phyloP scores from a whole-genome alignment of 2,797 vertebrate genomes.

The Antennarius maculatus region DNA sequence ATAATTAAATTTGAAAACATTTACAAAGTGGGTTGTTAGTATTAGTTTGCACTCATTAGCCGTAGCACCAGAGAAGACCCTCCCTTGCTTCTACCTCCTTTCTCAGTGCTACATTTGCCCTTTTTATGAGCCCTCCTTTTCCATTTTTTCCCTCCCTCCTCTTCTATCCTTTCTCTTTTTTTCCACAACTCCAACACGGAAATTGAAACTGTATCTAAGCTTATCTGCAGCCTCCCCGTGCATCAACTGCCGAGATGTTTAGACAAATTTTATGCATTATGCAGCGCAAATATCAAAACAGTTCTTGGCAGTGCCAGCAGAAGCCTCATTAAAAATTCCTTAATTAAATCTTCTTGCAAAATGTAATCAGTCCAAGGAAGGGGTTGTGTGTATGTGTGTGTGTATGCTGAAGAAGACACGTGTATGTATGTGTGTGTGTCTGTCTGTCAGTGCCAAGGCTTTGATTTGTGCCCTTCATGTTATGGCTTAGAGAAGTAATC shows the following conservation, averaged over 20 bases:
- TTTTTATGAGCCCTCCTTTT: conserved; percentile 85
- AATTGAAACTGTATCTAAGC: conserved; percentile 90
- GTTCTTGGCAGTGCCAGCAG: conserved; percentile 90
- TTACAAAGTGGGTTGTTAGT: conserved; percentile 79
- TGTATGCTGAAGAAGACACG: conserved; percentile 42
- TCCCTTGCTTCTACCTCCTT: conserved; percentile 60
- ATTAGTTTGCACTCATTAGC: conserved; percentile 80
- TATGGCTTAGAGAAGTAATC: conserved; percentile 87
- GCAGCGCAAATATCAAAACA: conserved; percentile 92
- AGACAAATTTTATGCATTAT: conserved; percentile 93
- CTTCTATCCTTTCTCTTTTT: conserved; percentile 67
- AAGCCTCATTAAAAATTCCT: conserved; percentile 93
- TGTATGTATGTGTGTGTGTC: conserved; percentile 63
- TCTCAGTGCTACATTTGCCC: conserved; percentile 80
- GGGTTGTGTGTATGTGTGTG: conserved; percentile 76
- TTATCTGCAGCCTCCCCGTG: conserved; percentile 88
- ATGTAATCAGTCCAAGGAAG: conserved; percentile 91
- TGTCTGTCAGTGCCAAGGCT: conserved; percentile 86
- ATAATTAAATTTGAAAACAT: conserved; percentile 49
- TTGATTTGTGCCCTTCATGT: conserved; percentile 90
- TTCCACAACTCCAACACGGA: conserved; percentile 82
- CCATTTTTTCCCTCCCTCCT: conserved; percentile 72
- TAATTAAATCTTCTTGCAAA: conserved; percentile 92
- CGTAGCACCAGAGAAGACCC: conserved; percentile 69
- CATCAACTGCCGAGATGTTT: conserved; percentile 91